phyloP scores from a whole-genome alignment of 2,888 invertebrate genomes.

The Tipula helvola region DNA sequence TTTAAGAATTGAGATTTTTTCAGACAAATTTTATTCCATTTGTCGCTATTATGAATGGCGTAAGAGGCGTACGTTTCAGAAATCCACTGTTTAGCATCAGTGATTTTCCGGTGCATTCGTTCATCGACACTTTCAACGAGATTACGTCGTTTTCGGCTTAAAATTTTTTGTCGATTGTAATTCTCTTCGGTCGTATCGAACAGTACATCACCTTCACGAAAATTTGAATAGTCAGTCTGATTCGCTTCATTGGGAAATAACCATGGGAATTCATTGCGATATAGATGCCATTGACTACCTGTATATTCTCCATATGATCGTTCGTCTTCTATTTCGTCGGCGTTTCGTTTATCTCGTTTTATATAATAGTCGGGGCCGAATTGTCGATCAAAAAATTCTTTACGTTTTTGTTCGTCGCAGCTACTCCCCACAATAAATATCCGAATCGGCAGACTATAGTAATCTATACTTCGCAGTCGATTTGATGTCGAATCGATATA shows the following conservation, averaged over 20 bases:
- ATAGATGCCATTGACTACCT: conserved; percentile 16
- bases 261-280: conserved; percentile 15
- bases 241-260: conserved; percentile 12
- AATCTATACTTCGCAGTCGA: conserved; percentile 64
- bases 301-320: conserved; percentile 33
- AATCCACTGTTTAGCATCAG: conserved; percentile 73
- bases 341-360: conserved; percentile 32
- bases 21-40: conserved; percentile 70
- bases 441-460: conserved; percentile 67
- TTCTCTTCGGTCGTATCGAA: conserved; percentile 42
- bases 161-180: conserved; percentile 37
- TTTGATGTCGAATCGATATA: conserved; percentile 78
- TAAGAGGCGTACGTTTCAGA: conserved; percentile 78
- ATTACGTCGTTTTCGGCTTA: conserved; percentile 41
- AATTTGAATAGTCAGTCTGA: conserved; percentile 23
- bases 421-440: conserved; percentile 59
- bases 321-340: conserved; percentile 18
- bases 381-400: conserved; percentile 35
- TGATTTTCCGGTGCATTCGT: conserved; percentile 49
- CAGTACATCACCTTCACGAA: conserved; percentile 41
- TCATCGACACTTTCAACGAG: conserved; percentile 41
- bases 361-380: conserved; percentile 46
- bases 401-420: conserved; percentile 51
- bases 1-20: conserved; percentile 68
- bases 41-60: conserved; percentile 69